Percentiles rank a stretch among this genome's conserved stretches.
phyloP scores from a whole-genome alignment of 2,113 vertebrate genomes.

The Myrmophylax atrothorax region DNA sequence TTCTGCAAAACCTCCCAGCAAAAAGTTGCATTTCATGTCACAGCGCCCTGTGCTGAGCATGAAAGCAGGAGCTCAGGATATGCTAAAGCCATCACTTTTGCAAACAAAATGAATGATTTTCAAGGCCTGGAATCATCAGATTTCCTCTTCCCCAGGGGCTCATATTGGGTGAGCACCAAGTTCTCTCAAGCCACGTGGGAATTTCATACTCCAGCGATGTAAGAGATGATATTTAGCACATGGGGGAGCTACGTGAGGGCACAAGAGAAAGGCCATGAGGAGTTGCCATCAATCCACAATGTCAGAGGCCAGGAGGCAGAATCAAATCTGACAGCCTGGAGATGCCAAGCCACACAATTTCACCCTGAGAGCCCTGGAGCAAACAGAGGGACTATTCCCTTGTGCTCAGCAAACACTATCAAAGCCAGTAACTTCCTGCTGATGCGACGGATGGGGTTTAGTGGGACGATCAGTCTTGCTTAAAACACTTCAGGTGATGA shows the following conservation, averaged over 20 bases:
- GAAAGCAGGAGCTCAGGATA: not conserved
- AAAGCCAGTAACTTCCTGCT: not conserved
- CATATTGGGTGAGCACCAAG: not conserved
- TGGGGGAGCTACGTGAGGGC: not conserved
- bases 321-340: conserved; percentile 18
- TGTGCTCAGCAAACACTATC: not conserved
- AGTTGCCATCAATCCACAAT: conserved; percentile 5
- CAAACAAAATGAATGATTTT: conserved; percentile 30
- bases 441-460: not conserved
- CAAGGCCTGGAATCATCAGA: not conserved
- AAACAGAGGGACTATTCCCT: conserved; percentile 2
- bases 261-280: not conserved
- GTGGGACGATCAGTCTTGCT: conserved; percentile 45
- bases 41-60: not conserved
- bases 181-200: not conserved
- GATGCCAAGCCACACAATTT: not conserved
- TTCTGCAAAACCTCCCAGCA: not conserved
- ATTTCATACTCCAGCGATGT: not conserved
- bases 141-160: not conserved
- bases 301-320: not conserved
- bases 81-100: not conserved
- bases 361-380: not conserved
- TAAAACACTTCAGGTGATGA: conserved; percentile 47
- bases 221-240: not conserved
- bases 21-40: not conserved